phyloP scores from a whole-genome alignment of 2,113 vertebrate genomes.

The Otocyon megalotis region DNA sequence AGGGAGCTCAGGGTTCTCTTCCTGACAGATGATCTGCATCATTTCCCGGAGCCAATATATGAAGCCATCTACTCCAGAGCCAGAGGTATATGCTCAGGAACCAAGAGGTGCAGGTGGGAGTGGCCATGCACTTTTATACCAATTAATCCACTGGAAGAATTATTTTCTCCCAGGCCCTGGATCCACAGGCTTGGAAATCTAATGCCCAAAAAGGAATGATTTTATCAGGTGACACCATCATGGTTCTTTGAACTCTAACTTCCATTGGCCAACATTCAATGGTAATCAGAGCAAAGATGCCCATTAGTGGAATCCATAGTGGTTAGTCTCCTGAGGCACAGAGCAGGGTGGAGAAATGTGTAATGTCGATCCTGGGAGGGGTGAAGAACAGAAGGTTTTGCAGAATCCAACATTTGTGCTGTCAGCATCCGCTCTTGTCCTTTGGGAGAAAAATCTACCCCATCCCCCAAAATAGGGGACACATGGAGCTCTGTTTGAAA shows the following conservation, averaged over 20 bases:
- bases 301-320: neutral
- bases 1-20: neutral
- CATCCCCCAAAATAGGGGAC: no score
- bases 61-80: neutral
- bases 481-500: no score
- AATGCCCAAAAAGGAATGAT: neutral
- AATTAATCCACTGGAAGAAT: neutral
- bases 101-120: neutral
- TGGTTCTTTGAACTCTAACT: neutral
- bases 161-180: fast-evolving
- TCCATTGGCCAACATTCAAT: neutral
- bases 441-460: neutral
- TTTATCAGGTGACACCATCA: neutral
- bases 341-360: neutral
- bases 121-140: neutral
- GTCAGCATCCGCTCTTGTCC: neutral
- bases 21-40: neutral
- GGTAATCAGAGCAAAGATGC: neutral
- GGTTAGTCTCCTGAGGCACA: neutral
- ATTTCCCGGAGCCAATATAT: fast-evolving
- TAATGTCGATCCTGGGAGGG: neutral
- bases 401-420: neutral
- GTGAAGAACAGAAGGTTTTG: neutral
- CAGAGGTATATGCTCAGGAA: neutral
- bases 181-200: neutral